Base-by-base conservation (phyloP, 2,113 vertebrate species). In the Dasyornis broadbenti region DNA sequence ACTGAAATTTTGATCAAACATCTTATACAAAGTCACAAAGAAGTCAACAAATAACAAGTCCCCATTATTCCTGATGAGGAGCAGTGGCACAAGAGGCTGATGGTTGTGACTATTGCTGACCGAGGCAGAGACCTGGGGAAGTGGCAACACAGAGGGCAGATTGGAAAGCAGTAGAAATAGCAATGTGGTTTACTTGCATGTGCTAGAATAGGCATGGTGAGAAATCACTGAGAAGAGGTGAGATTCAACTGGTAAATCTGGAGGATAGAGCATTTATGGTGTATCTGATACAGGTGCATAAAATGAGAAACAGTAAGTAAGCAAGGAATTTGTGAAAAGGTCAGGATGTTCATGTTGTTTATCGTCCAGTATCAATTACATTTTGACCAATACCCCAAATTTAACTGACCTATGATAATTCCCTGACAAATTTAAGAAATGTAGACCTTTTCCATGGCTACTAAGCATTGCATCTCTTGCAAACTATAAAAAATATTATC, bases 61-160 rank as follows among this genome's bases (percentile, higher is more conserved):
- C 0, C 39, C 45, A 7, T 52, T 3, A 3, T 37, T 66, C 15
- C 3, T 7, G 15, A 9, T 47, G 10, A 15, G n/a, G 20, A 66
- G 54, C 23, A 5, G n/a, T 37, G 30, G 37, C 40, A 53, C 9
- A 37, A 24, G 37, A 90, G 31, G 21, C 24, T 69, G 64, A 20
- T 50, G n/a, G 21, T 15, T 0, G 0, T 59, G 54, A 14, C 19
- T 70, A 7, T 10, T 47, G 28, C 2, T 70, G 44, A 28, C 33
- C 42, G 30, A 63, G 22, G 24, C 49, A 65, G 24, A 57, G 44
- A 83, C 12, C 42, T 57, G 30, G 9, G 35, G 8, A 71, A 57
- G 35, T 47, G 61, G 4, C 33, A 68, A 13, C 11, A 22, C 16
- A 15, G 18, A 76, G 15, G 11, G 37, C 44, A 91, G 28, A 9